These are phyloP conservation scores for Gryllus bimaculatus DNA, from an alignment of 1,140 invertebrate genomes.

Conservation along the genomic window DNA sequence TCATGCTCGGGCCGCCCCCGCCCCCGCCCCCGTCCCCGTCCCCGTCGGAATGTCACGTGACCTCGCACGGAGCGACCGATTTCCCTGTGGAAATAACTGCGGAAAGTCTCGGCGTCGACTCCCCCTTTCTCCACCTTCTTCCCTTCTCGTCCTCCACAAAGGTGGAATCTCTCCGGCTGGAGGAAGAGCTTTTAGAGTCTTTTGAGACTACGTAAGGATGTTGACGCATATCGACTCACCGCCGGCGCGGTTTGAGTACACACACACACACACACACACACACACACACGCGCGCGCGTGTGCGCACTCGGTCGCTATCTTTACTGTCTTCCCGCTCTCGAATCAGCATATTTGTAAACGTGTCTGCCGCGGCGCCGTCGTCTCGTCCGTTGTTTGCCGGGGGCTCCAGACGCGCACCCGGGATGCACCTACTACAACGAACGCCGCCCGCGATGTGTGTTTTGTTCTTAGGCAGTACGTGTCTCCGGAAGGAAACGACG, in stretches of 20 bases:
- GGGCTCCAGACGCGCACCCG: too few relatives aligned
- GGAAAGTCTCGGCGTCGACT: neutral
- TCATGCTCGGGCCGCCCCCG: neutral
- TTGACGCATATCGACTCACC: neutral
- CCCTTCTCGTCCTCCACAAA: neutral
- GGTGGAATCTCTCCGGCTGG: neutral
- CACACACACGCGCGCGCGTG: too few relatives aligned
- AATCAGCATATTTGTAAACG: neutral
- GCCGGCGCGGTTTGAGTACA: too few relatives aligned
- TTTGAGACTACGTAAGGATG: neutral
- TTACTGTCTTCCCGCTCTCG: too few relatives aligned
- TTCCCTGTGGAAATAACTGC: neutral
- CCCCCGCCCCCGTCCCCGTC: neutral
- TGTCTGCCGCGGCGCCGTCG: neutral
- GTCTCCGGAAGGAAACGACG: neutral
- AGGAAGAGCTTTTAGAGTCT: neutral
- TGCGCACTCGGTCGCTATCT: too few relatives aligned
- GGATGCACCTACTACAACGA: too few relatives aligned
- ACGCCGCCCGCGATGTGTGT: neutral
- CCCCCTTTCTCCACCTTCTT: neutral
- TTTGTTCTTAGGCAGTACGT: neutral
- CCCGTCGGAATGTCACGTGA: neutral
- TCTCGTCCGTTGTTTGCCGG: too few relatives aligned
- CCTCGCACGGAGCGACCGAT: neutral
- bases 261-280: too few relatives aligned